Conservation (phyloP, 2,797 vertebrate species). For the Urosaurus nigricauda region DNA sequence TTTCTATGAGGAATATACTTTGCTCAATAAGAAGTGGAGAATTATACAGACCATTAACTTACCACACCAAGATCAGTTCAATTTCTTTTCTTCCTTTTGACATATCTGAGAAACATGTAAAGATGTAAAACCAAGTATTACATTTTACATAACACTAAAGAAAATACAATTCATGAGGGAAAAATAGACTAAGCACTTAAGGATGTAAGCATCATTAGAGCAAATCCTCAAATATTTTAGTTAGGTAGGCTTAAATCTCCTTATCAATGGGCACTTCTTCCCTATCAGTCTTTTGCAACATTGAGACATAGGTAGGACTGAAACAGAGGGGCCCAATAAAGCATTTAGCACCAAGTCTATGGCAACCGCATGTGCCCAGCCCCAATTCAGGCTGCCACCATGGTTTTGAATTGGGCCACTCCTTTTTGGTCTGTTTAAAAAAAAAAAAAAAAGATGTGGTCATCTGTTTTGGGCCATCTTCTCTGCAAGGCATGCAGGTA, state of each 20-base stretch:
- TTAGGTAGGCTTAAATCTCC: conserved; percentile 7
- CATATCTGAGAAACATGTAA: not conserved
- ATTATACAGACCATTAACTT: not conserved
- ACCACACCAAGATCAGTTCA: not conserved
- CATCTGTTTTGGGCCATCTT: not conserved
- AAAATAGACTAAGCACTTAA: not conserved
- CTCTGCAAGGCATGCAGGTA: conserved; percentile 44
- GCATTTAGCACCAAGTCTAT: no score
- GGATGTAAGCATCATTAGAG: not conserved
- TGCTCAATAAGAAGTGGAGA: not conserved
- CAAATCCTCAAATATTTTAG: conserved; percentile 35
- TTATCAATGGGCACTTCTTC: not conserved
- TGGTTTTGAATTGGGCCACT: no score
- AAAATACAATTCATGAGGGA: not conserved
- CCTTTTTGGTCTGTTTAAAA: no score
- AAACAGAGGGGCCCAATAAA: no score
- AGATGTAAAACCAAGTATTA: not conserved
- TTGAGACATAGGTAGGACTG: not conserved
- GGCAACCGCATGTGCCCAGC: no score
- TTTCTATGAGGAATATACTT: not conserved
- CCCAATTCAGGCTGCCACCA: no score
- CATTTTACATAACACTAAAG: not conserved
- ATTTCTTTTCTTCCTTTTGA: not conserved
- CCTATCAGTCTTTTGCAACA: conserved; percentile 36
- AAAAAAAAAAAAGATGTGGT: no score